Evolutionary conservation across 2,797 vertebrate genomes (phyloP), one percentile per base, ranked within the genome.

Genomic region (Alosa sapidissima): DNA sequence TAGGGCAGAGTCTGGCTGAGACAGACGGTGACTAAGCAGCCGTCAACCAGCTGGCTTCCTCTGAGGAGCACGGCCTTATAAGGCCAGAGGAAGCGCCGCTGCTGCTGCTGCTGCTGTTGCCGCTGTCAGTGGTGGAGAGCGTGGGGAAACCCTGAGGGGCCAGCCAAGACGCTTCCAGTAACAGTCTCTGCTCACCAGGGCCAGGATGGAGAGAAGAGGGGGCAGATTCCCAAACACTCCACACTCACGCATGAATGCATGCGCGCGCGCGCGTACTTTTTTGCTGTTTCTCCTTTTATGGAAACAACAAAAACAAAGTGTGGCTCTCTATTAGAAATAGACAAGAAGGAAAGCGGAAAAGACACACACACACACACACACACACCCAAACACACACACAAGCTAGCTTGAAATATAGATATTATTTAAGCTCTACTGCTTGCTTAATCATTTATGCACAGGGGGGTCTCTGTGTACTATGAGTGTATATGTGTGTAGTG

Each of bases 11-110:
- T 11, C 68, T 75, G 33, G 13, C 68, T 75, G 33, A 75, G 33
- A 45, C 68, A 82, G 81, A 84, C 83, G 10, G 72, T 86, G 85
- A 84, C 83, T 84, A 88, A 88, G 60, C 68, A 24, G 47, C 48
- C 41, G 81, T 62, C 85, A 86, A 86, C 82, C 68, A 82, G 75
- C 68, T 0, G 14, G 85, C 83, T 86, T 83, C 84, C 72, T 83
- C 81, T 82, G 68, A 21, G 6, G 21, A 16, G 36, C 0, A 2
- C 45, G 11, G n/a, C 86, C 86, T 54, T 85, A 72, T 83, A 81
- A 54, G 84, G 86, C 8, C 82, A 85, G 36, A 81, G 84, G 86
- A 87, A 85, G 84, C 41, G 54, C 8, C 52, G 68, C 11, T 2
- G 51, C 14, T 11, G 3, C 51, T 52, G 51, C 14, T 13, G 13